phyloP scores from a whole-genome alignment of 2,113 vertebrate species.

The Zosterops lateralis region DNA sequence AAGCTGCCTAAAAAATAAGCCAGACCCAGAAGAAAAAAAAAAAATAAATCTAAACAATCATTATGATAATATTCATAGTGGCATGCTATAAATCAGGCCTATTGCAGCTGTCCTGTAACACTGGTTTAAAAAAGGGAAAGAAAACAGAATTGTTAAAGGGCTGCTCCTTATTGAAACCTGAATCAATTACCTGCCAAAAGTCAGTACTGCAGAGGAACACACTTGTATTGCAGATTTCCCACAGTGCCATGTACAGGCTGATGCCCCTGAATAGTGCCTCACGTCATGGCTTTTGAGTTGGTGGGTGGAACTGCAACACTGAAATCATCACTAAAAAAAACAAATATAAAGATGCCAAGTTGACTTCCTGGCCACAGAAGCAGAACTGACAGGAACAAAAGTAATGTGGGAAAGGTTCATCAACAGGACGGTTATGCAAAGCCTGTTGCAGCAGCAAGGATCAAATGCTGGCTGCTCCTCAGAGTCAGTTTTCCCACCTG shows the following conservation, averaged over 20 bases:
- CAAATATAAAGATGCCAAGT: not conserved
- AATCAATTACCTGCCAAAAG: not conserved
- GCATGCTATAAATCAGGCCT: not conserved
- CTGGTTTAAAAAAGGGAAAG: not conserved
- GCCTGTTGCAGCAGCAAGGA: not conserved
- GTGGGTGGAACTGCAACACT: slow-evolving; percentile 14
- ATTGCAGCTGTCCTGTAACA: not conserved
- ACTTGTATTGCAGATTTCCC: not conserved
- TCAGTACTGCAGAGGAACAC: not conserved
- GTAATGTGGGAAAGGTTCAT: not conserved
- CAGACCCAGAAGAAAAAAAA: not conserved
- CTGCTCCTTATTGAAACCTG: not conserved
- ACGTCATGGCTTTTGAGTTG: not conserved
- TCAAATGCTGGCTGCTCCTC: not conserved
- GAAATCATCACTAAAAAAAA: slow-evolving; percentile 8
- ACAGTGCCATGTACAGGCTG: not conserved
- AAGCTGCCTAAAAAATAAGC: not conserved
- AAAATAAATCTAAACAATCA: not conserved
- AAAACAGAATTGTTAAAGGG: not conserved
- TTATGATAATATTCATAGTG: not conserved
- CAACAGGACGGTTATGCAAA: not conserved
- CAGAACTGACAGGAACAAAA: not conserved
- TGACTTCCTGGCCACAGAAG: not conserved
- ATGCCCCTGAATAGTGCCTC: not conserved
- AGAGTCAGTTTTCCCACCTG: not conserved